phyloP scores from a whole-genome alignment of 2,797 vertebrate species.

The Eidolon dupreanum region DNA sequence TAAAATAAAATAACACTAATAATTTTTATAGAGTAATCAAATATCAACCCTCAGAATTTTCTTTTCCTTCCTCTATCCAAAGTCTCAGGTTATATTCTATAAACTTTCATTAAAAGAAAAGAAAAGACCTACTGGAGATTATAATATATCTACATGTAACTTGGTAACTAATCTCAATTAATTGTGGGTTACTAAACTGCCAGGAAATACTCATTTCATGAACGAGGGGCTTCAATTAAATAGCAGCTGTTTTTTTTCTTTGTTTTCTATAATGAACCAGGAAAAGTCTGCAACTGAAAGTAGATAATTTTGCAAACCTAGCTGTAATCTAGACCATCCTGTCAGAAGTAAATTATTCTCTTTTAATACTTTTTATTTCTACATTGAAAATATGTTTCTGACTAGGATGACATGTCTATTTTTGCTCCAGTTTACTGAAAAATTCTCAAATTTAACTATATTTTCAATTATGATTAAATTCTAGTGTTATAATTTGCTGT shows the following conservation, averaged over 20 bases:
- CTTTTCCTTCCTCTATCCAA: not conserved
- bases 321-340: not conserved
- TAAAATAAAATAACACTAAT: not conserved
- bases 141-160: not conserved
- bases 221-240: not conserved
- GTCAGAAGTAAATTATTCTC: not conserved
- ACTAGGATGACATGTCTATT: not conserved
- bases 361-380: not conserved
- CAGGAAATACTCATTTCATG: not conserved
- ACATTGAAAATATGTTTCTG: slow-evolving; percentile 1
- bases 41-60: not conserved
- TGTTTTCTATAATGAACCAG: not conserved
- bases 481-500: not conserved
- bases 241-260: not conserved
- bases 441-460: not conserved
- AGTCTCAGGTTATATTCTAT: not conserved
- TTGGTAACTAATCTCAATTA: not conserved
- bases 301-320: not conserved
- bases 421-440: slow-evolving; percentile 31
- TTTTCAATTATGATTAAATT: slow-evolving; percentile 30
- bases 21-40: not conserved
- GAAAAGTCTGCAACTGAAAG: not conserved
- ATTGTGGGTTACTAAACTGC: not conserved
- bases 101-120: not conserved
- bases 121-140: not conserved